phyloP scores from a whole-genome alignment of 1,140 invertebrate genomes.

The Diachasma alloeum region DNA sequence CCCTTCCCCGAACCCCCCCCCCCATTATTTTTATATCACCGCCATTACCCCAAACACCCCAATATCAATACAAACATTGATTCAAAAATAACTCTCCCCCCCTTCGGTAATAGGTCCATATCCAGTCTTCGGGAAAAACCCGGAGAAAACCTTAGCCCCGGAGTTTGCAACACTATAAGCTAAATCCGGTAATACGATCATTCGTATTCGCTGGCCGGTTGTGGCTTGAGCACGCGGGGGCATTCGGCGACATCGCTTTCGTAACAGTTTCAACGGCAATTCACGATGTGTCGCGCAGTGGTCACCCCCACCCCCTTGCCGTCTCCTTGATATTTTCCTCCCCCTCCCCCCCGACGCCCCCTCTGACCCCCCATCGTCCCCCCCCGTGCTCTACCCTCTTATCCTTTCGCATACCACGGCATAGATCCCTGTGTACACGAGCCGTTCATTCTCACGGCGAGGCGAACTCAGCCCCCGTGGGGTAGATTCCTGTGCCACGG shows the following conservation, averaged over 20 bases:
- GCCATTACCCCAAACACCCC: neutral
- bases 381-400: too few relatives aligned
- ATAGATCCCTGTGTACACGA: constrained; percentile 18
- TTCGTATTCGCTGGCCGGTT: constrained; percentile 54
- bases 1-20: too few relatives aligned
- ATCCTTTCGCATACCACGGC: constrained; percentile 24
- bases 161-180: neutral
- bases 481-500: constrained; percentile 22
- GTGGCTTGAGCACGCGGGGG: constrained; percentile 20
- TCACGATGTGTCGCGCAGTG: constrained; percentile 49
- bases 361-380: neutral
- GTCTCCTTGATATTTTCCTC: constrained; percentile 14
- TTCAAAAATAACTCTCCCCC: neutral
- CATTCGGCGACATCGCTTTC: constrained; percentile 44
- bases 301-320: constrained; percentile 29
- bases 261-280: constrained; percentile 48
- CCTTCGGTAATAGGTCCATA: neutral
- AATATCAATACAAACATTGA: neutral
- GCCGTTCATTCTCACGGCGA: constrained; percentile 40
- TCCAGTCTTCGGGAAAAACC: constrained; percentile 34
- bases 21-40: neutral
- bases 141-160: neutral
- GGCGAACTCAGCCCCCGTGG: constrained; percentile 48
- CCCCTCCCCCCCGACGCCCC: constrained; percentile 5
- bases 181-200: constrained; percentile 52